phyloP scores from a whole-genome alignment of 2,797 vertebrate genomes.

The Sorex maritimensis region DNA sequence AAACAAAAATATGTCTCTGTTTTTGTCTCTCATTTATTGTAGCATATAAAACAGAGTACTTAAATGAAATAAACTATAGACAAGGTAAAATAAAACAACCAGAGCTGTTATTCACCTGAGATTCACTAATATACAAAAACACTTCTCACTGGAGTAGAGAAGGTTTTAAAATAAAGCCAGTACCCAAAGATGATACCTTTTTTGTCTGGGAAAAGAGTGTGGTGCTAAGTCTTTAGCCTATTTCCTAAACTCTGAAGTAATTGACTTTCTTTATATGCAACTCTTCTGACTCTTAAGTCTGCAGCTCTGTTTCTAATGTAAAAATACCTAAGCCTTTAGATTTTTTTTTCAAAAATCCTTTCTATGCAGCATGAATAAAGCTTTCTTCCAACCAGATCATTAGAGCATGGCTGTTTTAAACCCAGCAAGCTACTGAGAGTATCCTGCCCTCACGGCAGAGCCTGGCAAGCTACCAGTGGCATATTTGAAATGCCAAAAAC shows the following conservation, averaged over 20 bases:
- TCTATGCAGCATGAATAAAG: conserved; percentile 19
- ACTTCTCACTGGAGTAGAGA: not conserved
- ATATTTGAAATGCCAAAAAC: too few relatives aligned
- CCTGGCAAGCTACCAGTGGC: too few relatives aligned
- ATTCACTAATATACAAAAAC: not conserved
- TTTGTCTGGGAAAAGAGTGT: not conserved
- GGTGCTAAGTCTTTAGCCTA: conserved; percentile 28
- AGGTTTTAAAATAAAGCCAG: not conserved
- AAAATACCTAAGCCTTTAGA: conserved; percentile 25
- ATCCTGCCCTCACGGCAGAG: too few relatives aligned
- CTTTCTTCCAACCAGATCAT: not conserved
- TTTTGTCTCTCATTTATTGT: conserved; percentile 40
- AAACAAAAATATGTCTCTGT: not conserved
- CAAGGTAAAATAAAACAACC: not conserved
- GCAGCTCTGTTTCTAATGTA: not conserved
- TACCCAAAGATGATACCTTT: not conserved
- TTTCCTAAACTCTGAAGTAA: not conserved
- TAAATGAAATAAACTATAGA: conserved; percentile 33
- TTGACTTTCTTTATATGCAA: conserved; percentile 21
- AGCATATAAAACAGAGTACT: not conserved
- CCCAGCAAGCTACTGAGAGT: too few relatives aligned
- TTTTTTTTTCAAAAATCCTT: conserved; percentile 55
- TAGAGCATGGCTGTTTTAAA: not conserved
- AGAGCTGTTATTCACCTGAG: conserved; percentile 1
- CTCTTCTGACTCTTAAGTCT: not conserved